These are phyloP conservation scores for Ceratoteleas bidentatus DNA, from an alignment of 1,140 invertebrate species.

Conservation along the genomic window DNA sequence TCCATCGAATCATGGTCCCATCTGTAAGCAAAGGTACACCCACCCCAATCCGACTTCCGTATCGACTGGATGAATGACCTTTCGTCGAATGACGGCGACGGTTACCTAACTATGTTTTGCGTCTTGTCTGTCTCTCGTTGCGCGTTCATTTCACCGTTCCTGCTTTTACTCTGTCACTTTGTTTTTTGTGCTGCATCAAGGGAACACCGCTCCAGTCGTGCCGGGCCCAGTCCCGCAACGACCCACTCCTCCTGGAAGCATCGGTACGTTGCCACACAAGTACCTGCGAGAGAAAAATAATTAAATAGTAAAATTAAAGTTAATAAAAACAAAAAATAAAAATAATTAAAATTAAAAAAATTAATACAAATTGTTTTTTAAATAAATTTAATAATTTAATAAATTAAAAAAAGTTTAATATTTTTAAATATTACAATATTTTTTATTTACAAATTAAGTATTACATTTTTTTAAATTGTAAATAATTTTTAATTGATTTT, in stretches of 20 bases:
- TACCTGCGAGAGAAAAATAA: no score
- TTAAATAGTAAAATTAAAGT: no score
- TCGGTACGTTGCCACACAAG: conserved; percentile 74
- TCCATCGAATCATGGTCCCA: conserved; percentile 16
- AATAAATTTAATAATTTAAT: no score
- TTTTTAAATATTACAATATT: no score
- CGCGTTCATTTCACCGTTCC: conserved; percentile 25
- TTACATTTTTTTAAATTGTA: no score
- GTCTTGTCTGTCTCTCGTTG: conserved; percentile 22
- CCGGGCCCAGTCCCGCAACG: conserved; percentile 77
- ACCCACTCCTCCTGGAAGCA: conserved; percentile 79
- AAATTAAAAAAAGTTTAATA: no score
- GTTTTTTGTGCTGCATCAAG: conserved; percentile 75
- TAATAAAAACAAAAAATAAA: no score
- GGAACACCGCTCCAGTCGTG: conserved; percentile 69
- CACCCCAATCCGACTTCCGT: conserved; percentile 4
- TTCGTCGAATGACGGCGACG: conserved; percentile 15
- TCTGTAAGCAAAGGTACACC: conserved; percentile 22
- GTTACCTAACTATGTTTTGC: neutral
- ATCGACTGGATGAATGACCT: conserved; percentile 1
- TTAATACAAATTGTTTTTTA: no score
- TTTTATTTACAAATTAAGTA: no score
- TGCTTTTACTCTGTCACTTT: conserved; percentile 70
- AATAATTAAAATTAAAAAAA: no score
- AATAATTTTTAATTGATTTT: no score